Base-by-base conservation (phyloP, 2,797 vertebrate species). In the Crocidura indochinensis region DNA sequence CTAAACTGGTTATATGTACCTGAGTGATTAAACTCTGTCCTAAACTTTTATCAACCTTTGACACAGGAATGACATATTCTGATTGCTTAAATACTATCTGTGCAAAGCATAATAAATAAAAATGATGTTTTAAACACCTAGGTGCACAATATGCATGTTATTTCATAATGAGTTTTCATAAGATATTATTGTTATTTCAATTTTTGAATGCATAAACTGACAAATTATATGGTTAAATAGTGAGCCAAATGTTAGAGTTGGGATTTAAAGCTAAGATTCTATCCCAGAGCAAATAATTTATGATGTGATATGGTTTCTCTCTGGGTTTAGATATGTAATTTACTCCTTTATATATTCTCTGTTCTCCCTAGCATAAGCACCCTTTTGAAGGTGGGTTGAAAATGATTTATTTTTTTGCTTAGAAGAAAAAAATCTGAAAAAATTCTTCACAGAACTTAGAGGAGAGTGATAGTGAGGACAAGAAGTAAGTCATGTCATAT, bases 271-370 rank as follows among this genome's bases (percentile, higher is more conserved):
- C 49, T 65, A 29, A 8, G 24, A 10, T 4, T 22, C 12, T 82
- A 7, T 72, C 77, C 87, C 1, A 0, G 44, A 93, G 26, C 1
- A 68, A 89, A 60, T 47, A 10, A 0, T 3, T 8, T 31, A 10
- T 44, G 27, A 68, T 69, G 20, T 31, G 38, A 86, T 73, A 38
- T 77, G 2, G 6, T 74, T 87, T 60, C 53, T 78, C 67, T 84
- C 29, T 19, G 53, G 19, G 29, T 17, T 80, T 64, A 20, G 6
- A 60, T 82, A 72, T 85, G 49, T 75, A 79, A 73, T 84, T 72
- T 86, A 46, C 75, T 46, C 26, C 73, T 81, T 87, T 68, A 46
- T 64, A 46, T 88, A 26, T 71, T 69, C 75, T 62, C 65, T 20
- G 17, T 51, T 84, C 91, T 56, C 51, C 12, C 93, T 5, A 47